Base-by-base conservation (phyloP, 2,888 invertebrate species). In the Calameuta pallipes region DNA sequence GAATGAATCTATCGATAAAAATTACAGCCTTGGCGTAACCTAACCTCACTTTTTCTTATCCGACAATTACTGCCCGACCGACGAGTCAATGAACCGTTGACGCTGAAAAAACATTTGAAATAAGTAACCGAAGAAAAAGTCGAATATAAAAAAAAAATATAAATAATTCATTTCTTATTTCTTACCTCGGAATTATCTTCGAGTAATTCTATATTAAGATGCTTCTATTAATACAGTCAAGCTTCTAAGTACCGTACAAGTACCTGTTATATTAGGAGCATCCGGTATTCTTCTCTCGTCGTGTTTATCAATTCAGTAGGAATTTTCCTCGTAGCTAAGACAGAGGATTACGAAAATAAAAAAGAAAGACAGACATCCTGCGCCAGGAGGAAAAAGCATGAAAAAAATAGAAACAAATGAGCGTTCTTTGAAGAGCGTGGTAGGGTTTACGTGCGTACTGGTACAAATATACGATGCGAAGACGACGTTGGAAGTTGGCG, bases 341-440 rank as follows among this genome's bases (percentile, higher is more conserved):
- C 23, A 23, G 6, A 56, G 6, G 23, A 56, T 23, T 56, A 15
- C 3, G 73, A 75, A 70, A 31, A 13, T 70, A 71, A 74, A 71
- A 56, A 68, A 71, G 4, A 15, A 36, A 23, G 68, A 69, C 36
- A 13, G n/a, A 74, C 1, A 34, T 73, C 70, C 30, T 35, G n/a
- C 68, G n/a, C 68, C 33, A 13, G 15, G n/a, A 15, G 75, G 75
- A 70, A 37, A 73, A 76, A 79, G 75, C n/a, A 13, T n/a, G 75
- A 41, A 79, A 56, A 11, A 56, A 69, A n/a, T 33, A 41, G 9
- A 56, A 71, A 36, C 75, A 56, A 31, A 73, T 34, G 76, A 78
- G 73, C 56, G 69, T 76, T 78, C 73, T 37, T 37, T 15, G 31
- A 79, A 77, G 70, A 41, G 69, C 75, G 80, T 15, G 35, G 41